Evolutionary conservation across 2,888 invertebrate species (phyloP).

Genomic region (Stenchaetothrips biformis): DNA sequence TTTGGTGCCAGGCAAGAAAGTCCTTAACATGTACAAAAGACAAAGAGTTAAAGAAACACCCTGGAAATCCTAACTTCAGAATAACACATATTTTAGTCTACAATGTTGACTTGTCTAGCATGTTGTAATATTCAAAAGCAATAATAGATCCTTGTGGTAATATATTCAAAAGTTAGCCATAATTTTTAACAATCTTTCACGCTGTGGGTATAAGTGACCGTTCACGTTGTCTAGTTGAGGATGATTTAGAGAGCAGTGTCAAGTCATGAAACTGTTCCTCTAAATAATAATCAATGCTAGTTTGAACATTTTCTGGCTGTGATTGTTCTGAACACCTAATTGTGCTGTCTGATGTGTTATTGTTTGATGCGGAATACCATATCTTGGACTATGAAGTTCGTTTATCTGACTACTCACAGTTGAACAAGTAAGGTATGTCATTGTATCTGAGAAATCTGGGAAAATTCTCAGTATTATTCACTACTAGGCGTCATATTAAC

Average conservation of each 20-base stretch:
- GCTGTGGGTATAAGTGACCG: no score
- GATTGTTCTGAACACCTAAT: background rate
- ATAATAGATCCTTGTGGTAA: background rate
- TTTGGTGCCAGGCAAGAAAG: slow-evolving; percentile 77
- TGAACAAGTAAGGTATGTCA: no score
- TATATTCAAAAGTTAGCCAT: background rate
- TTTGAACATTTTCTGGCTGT: background rate
- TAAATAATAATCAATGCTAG: no score
- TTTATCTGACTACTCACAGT: no score
- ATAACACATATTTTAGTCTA: background rate
- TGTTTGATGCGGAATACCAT: background rate
- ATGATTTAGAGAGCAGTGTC: no score
- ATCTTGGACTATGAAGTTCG: no score
- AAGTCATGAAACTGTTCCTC: no score
- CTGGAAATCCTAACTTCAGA: background rate
- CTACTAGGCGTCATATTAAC: no score
- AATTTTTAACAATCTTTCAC: background rate
- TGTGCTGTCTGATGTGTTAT: background rate
- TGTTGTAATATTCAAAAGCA: background rate
- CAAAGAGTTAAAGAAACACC: slow-evolving; percentile 51
- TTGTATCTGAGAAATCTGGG: no score
- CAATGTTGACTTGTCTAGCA: background rate
- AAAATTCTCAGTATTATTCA: no score
- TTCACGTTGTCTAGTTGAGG: no score
- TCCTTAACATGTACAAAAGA: slow-evolving; percentile 70